Evolutionary conservation across 2,888 invertebrate genomes (phyloP), one percentile per base, ranked within the genome.

Genomic region (Hesperia comma): DNA sequence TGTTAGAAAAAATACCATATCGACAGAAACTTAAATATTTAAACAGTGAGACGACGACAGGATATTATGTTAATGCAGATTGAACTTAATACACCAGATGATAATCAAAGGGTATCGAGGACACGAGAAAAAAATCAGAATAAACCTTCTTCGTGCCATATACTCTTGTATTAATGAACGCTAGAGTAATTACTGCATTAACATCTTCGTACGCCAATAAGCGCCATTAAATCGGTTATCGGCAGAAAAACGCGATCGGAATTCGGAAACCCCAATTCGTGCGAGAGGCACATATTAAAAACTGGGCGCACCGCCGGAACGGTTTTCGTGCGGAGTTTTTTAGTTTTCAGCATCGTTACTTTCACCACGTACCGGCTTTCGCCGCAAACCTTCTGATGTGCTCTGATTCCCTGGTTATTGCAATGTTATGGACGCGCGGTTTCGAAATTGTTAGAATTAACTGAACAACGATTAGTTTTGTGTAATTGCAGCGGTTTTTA

Each of bases 261-360:
- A 57, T 63, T 63, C 41, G 37, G 49, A 21, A 37, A 26, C 49
- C 57, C 51, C 8, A 63, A 40, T 53, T 32, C 53, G 32, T 32
- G 32, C 49, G 8, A 46, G 41, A 26, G 43, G 46, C 49, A 57
- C 41, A 63, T 49, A 56, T 63, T 43, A 55, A 41, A 19, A 57
- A 37, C 56, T 19, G 14, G 19, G 26, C 19, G 19, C 61, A 17
- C n/a, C 0, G 33, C 43, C 81, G 84, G 77, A 78, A 86, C 86
- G 76, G 74, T 81, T 81, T 80, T 84, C 81, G 79, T 84, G 82
- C 73, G 83, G 75, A 75, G 72, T 78, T 77, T 81, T 82, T 78
- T 78, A 79, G 77, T 76, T 64, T 64, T 64, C 64, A 64, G 53
- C 32, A 7, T 53, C 53, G 49, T 79, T 83, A 80, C 88, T 88